These are phyloP conservation scores for Camponotus pennsylvanicus DNA, from an alignment of 1,140 invertebrate genomes.

Conservation along the genomic window DNA sequence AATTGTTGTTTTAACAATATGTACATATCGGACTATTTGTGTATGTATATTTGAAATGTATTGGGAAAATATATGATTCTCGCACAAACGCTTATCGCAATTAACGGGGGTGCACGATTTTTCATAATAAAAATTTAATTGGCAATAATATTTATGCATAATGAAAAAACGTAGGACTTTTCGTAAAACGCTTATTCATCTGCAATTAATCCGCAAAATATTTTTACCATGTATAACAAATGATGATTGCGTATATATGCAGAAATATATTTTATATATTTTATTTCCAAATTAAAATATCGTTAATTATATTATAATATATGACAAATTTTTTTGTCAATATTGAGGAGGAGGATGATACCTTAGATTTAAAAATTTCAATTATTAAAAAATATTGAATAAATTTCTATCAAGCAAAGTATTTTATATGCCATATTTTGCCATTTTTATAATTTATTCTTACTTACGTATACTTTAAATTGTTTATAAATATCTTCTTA, in stretches of 20 bases:
- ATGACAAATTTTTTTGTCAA: background rate
- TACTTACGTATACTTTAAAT: background rate
- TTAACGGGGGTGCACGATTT: slow-evolving; percentile 48
- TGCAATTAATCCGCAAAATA: slow-evolving; percentile 40
- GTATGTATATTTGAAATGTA: slow-evolving; percentile 51
- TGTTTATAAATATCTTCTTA: slow-evolving; percentile 13
- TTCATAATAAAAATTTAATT: slow-evolving; percentile 33
- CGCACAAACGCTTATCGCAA: slow-evolving; percentile 51
- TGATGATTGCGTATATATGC: background rate
- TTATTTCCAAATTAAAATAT: slow-evolving; percentile 1
- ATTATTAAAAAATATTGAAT: background rate
- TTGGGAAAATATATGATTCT: slow-evolving; percentile 6
- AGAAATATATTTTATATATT: slow-evolving; percentile 14
- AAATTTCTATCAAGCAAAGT: slow-evolving; percentile 21
- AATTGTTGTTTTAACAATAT: slow-evolving; percentile 53
- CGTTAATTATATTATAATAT: background rate
- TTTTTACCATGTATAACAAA: slow-evolving; percentile 1
- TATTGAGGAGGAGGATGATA: background rate
- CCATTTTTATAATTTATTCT: slow-evolving; percentile 14
- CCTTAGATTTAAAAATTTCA: background rate
- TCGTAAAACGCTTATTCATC: slow-evolving; percentile 23
- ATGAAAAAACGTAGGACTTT: slow-evolving; percentile 1
- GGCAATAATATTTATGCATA: slow-evolving; percentile 13
- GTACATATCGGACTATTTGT: slow-evolving; percentile 38
- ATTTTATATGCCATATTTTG: background rate